Percentiles rank a stretch among this genome's conserved stretches.
These are phyloP conservation scores for Nemoura dubitans DNA, from an alignment of 2,888 invertebrate species.

Conservation along the genomic window DNA sequence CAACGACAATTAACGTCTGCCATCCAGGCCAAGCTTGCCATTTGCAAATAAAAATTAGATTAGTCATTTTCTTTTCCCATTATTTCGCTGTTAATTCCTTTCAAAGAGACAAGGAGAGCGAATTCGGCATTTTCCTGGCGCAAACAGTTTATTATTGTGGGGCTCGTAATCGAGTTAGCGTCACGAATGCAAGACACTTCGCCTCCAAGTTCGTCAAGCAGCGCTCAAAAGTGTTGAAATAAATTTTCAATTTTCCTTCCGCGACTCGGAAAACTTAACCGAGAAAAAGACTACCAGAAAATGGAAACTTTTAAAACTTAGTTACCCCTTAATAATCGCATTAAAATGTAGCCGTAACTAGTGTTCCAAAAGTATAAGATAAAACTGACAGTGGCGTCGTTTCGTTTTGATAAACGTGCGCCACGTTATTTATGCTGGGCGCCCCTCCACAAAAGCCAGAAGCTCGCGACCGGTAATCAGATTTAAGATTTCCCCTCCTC, in stretches of 20 bases:
- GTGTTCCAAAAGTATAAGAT: background rate
- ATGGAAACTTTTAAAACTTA: constrained; percentile 13
- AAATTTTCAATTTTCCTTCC: background rate
- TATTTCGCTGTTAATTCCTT: background rate
- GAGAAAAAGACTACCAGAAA: background rate
- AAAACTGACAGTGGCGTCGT: background rate
- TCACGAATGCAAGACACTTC: background rate
- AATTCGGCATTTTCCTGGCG: background rate
- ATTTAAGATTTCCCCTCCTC: constrained; percentile 43
- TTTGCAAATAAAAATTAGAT: background rate
- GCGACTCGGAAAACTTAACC: background rate
- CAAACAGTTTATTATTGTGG: constrained; percentile 12
- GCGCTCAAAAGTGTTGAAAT: background rate
- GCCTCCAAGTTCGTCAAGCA: background rate
- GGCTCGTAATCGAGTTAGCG: background rate
- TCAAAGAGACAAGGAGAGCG: background rate
- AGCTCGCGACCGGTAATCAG: constrained; percentile 45
- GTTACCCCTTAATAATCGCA: constrained; percentile 19
- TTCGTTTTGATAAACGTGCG: constrained; percentile 8
- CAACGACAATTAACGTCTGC: background rate
- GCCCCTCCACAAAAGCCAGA: background rate
- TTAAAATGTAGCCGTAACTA: background rate
- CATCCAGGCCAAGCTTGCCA: background rate
- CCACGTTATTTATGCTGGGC: constrained; percentile 41
- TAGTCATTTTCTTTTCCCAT: background rate